Evolutionary conservation across 2,888 invertebrate species (phyloP).

Genomic region (Dinocampus coccinellae): DNA sequence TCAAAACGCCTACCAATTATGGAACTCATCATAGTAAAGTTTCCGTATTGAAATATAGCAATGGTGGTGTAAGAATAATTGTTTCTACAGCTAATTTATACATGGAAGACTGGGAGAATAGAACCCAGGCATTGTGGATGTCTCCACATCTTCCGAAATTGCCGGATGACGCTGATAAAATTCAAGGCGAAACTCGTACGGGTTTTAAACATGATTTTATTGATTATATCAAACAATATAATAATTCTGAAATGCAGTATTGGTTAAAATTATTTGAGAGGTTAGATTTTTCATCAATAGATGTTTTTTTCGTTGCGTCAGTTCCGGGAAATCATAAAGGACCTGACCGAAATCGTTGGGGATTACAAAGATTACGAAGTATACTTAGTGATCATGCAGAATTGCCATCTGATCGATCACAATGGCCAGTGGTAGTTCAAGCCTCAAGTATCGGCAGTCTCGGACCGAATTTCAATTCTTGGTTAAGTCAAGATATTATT

Average conservation of each 20-base stretch:
- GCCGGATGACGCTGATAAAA: constrained; percentile 71
- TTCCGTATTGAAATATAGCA: constrained; percentile 87
- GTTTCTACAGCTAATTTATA: constrained; percentile 94
- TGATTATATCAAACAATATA: constrained; percentile 83
- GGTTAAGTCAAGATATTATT: constrained; percentile 84
- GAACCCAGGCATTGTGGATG: constrained; percentile 95
- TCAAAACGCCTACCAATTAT: constrained; percentile 53
- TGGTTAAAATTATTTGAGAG: constrained; percentile 82
- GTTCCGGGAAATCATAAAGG: constrained; percentile 84
- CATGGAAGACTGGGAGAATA: constrained; percentile 92
- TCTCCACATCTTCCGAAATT: constrained; percentile 83
- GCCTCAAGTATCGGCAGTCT: constrained; percentile 92
- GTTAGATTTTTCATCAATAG: constrained; percentile 86
- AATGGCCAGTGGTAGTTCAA: constrained; percentile 85
- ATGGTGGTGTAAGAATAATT: constrained; percentile 85
- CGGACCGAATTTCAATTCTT: constrained; percentile 77
- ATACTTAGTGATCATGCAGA: constrained; percentile 76
- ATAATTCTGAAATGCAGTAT: constrained; percentile 75
- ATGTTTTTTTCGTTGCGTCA: constrained; percentile 88
- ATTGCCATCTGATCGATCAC: constrained; percentile 68
- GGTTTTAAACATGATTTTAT: constrained; percentile 84
- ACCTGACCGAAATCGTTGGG: constrained; percentile 74
- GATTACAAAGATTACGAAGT: constrained; percentile 69
- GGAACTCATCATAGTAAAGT: constrained; percentile 75
- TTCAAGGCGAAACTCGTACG: constrained; percentile 84